A percentile compares a stretch with the other conserved stretches of the same genome.
phyloP scores from a whole-genome alignment of 2,113 vertebrate species.

The Hemichromis elongatus region DNA sequence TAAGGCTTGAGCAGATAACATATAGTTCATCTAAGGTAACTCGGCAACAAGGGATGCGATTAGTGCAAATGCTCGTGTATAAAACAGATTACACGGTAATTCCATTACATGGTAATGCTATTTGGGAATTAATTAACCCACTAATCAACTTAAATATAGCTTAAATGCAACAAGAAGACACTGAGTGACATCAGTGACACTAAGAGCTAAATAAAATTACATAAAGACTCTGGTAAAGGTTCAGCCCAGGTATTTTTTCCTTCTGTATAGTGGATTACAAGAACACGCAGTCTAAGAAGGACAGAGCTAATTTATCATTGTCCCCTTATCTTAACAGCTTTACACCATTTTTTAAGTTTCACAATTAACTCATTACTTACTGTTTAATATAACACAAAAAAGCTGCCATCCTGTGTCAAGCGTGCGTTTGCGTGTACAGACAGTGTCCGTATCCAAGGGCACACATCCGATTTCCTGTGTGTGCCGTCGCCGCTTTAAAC shows the following conservation, averaged over 20 bases:
- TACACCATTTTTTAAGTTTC: background rate
- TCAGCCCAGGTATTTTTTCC: background rate
- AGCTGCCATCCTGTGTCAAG: background rate
- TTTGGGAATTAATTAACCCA: conserved; percentile 15
- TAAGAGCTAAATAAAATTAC: background rate
- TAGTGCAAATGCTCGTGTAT: conserved; percentile 3
- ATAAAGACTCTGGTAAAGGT: background rate
- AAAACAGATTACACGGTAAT: conserved; percentile 17
- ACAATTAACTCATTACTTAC: background rate
- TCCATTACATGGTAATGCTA: conserved; percentile 17
- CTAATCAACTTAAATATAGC: conserved; percentile 24
- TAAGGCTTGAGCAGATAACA: background rate
- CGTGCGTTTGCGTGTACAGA: background rate
- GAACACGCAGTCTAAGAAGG: background rate
- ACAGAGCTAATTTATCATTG: background rate
- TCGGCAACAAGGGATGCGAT: background rate
- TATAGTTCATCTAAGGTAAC: background rate
- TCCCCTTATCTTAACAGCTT: background rate
- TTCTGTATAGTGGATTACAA: background rate
- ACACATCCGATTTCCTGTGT: background rate
- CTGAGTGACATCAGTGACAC: background rate
- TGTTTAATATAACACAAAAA: background rate
- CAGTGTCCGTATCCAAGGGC: background rate
- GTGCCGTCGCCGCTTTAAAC: background rate
- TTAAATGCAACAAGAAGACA: background rate